These are phyloP conservation scores for Serrognathus titanus DNA, from an alignment of 2,888 invertebrate genomes.

Conservation along the genomic window DNA sequence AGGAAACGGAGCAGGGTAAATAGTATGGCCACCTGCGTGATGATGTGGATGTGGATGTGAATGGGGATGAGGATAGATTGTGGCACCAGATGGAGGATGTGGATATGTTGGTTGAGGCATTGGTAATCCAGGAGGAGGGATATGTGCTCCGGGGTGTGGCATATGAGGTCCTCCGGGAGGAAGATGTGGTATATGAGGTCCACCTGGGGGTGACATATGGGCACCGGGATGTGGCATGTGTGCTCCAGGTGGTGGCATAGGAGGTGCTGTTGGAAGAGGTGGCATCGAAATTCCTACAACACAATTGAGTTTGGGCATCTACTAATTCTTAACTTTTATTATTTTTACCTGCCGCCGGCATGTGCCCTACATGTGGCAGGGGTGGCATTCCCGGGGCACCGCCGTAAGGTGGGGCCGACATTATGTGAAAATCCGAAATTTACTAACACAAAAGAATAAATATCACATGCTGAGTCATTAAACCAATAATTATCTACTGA, in stretches of 20 bases:
- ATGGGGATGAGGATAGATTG: background rate
- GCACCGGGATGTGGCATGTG: background rate
- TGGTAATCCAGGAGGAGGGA: background rate
- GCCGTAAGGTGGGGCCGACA: background rate
- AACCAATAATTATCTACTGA: too few relatives aligned
- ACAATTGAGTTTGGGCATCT: too few relatives aligned
- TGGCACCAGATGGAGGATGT: too few relatives aligned
- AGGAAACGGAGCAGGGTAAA: background rate
- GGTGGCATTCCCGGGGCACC: too few relatives aligned
- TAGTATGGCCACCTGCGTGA: background rate
- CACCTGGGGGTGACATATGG: slow-evolving; percentile 5
- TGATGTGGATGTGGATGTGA: background rate
- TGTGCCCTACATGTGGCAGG: background rate
- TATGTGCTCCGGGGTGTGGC: background rate
- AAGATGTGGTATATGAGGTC: background rate
- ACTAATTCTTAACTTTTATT: too few relatives aligned
- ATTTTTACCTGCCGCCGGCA: background rate
- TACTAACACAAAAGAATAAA: background rate
- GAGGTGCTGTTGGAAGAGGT: slow-evolving; percentile 4
- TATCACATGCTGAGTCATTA: too few relatives aligned
- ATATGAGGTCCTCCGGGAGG: background rate
- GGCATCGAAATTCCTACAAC: slow-evolving; percentile 5
- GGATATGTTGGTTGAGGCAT: slow-evolving; percentile 1
- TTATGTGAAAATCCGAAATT: background rate
- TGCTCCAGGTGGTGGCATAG: background rate